Percentiles rank a stretch among this genome's conserved stretches.
phyloP scores from a whole-genome alignment of 2,113 vertebrate genomes.

The Eulemur rufifrons region DNA sequence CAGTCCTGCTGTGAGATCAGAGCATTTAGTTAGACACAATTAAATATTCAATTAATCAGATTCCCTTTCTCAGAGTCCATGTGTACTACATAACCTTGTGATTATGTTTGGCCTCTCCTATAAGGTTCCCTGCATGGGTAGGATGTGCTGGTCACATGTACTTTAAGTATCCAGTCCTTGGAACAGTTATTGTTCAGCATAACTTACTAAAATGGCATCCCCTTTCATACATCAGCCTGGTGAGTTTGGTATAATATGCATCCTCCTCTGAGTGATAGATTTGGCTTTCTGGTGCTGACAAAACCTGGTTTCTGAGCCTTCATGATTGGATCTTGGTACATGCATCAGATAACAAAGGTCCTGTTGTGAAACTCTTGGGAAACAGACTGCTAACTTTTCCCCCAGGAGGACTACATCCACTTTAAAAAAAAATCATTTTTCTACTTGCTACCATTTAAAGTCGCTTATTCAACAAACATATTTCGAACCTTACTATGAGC shows the following conservation, averaged over 20 bases:
- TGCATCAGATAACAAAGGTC: neutral
- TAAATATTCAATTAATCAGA: neutral
- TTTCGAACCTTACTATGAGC: neutral
- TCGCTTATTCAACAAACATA: neutral
- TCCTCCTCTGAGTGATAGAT: neutral
- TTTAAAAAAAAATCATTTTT: neutral
- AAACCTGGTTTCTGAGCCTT: slow-evolving; percentile 7
- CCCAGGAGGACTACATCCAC: neutral
- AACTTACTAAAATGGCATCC: neutral
- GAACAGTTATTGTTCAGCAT: neutral
- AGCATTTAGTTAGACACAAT: neutral
- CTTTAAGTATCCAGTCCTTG: neutral
- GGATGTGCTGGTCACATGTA: neutral
- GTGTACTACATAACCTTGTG: neutral
- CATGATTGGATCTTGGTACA: neutral
- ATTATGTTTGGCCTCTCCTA: neutral
- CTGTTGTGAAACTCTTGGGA: neutral
- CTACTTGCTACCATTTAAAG: neutral
- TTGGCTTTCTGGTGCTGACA: neutral
- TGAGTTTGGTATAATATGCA: neutral
- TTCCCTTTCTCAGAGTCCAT: neutral
- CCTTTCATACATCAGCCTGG: neutral
- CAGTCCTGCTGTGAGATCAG: neutral
- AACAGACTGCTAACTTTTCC: neutral
- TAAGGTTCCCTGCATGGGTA: neutral